phyloP scores from a whole-genome alignment of 1,140 invertebrate genomes.

The Parapsyche elsis region DNA sequence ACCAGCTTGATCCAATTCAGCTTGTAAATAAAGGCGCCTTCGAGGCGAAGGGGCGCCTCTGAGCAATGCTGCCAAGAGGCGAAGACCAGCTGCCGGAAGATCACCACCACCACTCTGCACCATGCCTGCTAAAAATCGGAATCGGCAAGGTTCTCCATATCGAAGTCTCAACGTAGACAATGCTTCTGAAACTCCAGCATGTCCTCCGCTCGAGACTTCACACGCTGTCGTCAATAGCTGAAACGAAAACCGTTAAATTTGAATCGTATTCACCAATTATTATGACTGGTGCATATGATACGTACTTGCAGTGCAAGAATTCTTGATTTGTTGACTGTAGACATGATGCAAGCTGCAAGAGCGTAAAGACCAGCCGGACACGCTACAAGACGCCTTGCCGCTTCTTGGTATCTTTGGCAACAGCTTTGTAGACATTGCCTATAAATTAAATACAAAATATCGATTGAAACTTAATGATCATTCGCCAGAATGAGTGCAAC shows the following conservation, averaged over 20 bases:
- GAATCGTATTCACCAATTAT: constrained; percentile 31
- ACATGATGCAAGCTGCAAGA: constrained; percentile 87
- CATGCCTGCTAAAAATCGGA: constrained; percentile 90
- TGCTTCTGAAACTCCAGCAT: constrained; percentile 87
- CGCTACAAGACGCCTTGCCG: constrained; percentile 76
- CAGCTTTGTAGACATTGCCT: constrained; percentile 85
- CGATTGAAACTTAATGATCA: not conserved
- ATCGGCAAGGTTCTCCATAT: constrained; percentile 91
- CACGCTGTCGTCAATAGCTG: constrained; percentile 82
- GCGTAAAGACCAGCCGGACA: constrained; percentile 87
- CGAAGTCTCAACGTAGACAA: constrained; percentile 87
- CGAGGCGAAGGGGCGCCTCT: constrained; percentile 79
- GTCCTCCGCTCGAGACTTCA: constrained; percentile 76
- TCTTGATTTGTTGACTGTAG: constrained; percentile 84
- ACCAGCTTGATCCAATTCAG: constrained; percentile 86
- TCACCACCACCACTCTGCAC: constrained; percentile 78
- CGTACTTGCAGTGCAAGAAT: constrained; percentile 84
- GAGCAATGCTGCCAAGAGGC: constrained; percentile 86
- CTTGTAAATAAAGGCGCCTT: constrained; percentile 88
- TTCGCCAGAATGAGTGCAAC: not conserved
- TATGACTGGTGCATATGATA: constrained; percentile 1
- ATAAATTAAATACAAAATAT: constrained; percentile 21
- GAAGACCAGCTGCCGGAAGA: constrained; percentile 83
- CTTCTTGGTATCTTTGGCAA: constrained; percentile 79
- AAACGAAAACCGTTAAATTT: constrained; percentile 57